Percentiles rank a stretch among this genome's conserved stretches.
phyloP scores from a whole-genome alignment of 2,888 invertebrate genomes.

The Tetramorium bicarinatum region DNA sequence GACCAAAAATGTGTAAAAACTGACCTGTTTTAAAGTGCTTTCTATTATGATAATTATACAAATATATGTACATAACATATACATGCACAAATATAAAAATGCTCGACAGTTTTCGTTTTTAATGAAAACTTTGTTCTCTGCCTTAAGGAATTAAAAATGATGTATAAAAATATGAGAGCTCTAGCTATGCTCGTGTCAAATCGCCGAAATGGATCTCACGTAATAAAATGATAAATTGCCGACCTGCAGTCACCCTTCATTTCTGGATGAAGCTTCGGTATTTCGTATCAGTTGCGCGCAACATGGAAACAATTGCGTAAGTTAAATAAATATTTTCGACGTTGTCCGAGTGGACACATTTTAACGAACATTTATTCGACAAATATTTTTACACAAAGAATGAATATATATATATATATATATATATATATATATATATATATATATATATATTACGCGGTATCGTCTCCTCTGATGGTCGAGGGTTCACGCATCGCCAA shows the following conservation, averaged over 20 bases:
- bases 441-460: background rate
- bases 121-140: background rate
- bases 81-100: background rate
- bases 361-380: conserved; percentile 14
- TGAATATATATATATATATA: conserved; percentile 21
- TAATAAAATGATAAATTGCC: conserved; percentile 46
- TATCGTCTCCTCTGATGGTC: background rate
- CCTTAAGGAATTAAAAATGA: conserved; percentile 28
- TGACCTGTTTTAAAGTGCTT: background rate
- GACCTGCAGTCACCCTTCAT: conserved; percentile 5
- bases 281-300: conserved; percentile 17
- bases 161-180: conserved; percentile 5
- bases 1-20: background rate
- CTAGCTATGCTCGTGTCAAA: conserved; percentile 17
- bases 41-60: background rate
- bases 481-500: background rate
- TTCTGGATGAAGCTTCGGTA: conserved; percentile 1
- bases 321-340: conserved; percentile 44
- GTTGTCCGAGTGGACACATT: background rate
- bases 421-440: too few relatives aligned
- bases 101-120: background rate
- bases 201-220: conserved; percentile 38
- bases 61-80: background rate
- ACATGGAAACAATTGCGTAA: conserved; percentile 37
- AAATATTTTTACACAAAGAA: conserved; percentile 39